Conservation (phyloP, 1,140 invertebrate species). For the Laodelphax striatellus region DNA sequence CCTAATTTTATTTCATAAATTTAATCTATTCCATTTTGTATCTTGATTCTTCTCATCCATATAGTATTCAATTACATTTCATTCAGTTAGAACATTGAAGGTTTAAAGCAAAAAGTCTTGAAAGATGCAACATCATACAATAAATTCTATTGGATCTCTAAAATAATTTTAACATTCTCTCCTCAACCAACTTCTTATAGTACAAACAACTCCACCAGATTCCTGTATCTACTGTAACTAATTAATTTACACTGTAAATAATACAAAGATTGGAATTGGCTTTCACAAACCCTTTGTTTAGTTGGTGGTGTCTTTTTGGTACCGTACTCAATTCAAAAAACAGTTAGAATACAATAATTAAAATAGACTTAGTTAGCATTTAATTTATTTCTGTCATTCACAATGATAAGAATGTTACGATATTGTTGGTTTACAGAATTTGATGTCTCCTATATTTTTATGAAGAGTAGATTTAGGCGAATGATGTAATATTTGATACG, state of each 20-base stretch:
- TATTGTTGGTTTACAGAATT: not conserved
- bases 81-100: too few relatives aligned
- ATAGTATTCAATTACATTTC: too few relatives aligned
- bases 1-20: too few relatives aligned
- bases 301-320: not conserved
- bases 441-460: not conserved
- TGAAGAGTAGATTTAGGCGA: not conserved
- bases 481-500: too few relatives aligned
- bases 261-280: conserved; percentile 14
- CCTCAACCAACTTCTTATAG: too few relatives aligned
- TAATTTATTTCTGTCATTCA: not conserved
- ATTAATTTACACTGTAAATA: conserved; percentile 12
- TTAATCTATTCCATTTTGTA: too few relatives aligned
- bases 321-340: not conserved
- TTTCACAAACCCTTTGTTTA: not conserved
- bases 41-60: too few relatives aligned
- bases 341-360: not conserved
- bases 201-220: not conserved
- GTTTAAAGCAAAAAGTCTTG: too few relatives aligned
- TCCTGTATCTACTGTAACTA: conserved; percentile 11
- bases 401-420: not conserved
- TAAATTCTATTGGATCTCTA: too few relatives aligned
- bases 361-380: not conserved
- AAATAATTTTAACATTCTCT: too few relatives aligned
- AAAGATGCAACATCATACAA: too few relatives aligned